Evolutionary conservation across 2,888 invertebrate species (phyloP).

Genomic region (Chironomus tentans): DNA sequence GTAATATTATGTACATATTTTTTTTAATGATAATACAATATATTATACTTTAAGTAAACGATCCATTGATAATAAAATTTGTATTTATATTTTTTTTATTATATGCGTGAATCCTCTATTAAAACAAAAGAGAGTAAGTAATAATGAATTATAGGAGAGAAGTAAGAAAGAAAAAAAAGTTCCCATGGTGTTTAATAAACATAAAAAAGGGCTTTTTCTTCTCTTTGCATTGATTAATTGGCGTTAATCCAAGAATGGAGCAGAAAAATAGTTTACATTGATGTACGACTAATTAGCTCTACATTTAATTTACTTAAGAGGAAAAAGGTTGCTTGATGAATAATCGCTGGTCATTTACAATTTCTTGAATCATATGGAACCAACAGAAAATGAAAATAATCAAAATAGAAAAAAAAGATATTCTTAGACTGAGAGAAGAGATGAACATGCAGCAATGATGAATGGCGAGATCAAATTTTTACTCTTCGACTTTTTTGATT

Average conservation of each 20-base stretch:
- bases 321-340: not conserved
- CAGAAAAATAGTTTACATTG: conserved; percentile 13
- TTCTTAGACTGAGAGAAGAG: not conserved
- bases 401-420: not conserved
- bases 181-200: not conserved
- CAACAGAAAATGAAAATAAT: not conserved
- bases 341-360: not conserved
- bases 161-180: not conserved
- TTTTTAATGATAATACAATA: not conserved
- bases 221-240: conserved; percentile 17
- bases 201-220: not conserved
- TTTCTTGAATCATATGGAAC: not conserved
- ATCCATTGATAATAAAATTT: not conserved
- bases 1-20: not conserved
- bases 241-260: conserved; percentile 18
- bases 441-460: not conserved
- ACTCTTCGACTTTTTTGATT: not conserved
- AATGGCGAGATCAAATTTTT: not conserved
- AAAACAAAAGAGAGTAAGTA: not conserved
- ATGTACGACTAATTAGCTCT: conserved; percentile 14
- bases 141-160: not conserved
- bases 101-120: not conserved
- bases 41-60: not conserved
- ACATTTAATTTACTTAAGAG: conserved; percentile 16
- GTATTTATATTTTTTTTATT: not conserved